phyloP scores from a whole-genome alignment of 2,797 vertebrate species.

The Sebastes steindachneri region DNA sequence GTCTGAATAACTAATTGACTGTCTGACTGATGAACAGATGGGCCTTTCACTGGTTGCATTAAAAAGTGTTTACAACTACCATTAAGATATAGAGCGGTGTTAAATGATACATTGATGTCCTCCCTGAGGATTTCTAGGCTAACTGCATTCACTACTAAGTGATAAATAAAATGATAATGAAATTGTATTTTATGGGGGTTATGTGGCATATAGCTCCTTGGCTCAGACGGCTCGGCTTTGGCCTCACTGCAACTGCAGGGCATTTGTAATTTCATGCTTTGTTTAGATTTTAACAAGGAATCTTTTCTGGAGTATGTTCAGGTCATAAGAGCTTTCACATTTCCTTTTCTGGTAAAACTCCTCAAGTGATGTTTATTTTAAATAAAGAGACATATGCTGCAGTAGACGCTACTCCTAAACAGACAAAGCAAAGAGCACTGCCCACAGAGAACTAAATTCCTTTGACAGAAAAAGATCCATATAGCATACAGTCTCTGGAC shows the following conservation, averaged over 20 bases:
- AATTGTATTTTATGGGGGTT: constrained; percentile 42
- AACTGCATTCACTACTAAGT: constrained; percentile 20
- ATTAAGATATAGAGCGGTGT: constrained; percentile 12
- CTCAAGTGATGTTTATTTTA: not conserved
- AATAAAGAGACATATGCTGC: not conserved
- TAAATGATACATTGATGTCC: constrained; percentile 23
- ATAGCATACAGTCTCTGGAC: not conserved
- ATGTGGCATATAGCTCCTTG: constrained; percentile 10
- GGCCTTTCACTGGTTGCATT: constrained; percentile 22
- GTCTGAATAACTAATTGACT: not conserved
- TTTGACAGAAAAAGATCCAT: not conserved
- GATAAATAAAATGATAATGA: constrained; percentile 51
- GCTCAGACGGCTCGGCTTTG: constrained; percentile 9
- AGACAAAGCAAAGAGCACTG: not conserved
- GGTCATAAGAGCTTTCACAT: not conserved
- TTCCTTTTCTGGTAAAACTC: not conserved
- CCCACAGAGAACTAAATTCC: not conserved
- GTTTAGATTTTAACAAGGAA: not conserved
- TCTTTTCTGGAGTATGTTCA: not conserved
- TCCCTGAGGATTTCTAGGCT: constrained; percentile 20
- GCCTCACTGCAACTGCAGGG: not conserved
- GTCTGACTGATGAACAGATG: not conserved
- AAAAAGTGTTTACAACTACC: constrained; percentile 36
- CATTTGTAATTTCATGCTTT: not conserved
- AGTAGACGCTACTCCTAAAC: not conserved